Conservation (phyloP, 2,113 vertebrate species). For the Sapajus apella region DNA sequence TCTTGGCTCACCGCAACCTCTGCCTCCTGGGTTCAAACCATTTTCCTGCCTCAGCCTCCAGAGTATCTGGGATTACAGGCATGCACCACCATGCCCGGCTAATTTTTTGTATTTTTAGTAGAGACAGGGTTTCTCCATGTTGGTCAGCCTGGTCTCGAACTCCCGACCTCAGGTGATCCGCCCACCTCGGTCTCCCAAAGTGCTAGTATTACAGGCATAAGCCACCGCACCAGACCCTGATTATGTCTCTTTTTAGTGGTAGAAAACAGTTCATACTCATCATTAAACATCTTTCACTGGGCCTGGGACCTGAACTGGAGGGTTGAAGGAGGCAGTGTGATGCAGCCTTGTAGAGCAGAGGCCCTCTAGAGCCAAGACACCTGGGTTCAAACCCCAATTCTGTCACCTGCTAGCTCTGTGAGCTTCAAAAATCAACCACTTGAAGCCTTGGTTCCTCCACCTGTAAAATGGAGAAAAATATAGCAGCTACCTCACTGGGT, state of each 20-base stretch:
- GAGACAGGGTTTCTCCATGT: too few species aligned
- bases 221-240: background rate
- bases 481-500: background rate
- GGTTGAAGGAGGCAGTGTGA: background rate
- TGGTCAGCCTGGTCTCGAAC: too few species aligned
- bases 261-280: accelerated
- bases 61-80: too few species aligned
- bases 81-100: too few species aligned
- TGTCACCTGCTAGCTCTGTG: background rate
- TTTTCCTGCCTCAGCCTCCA: too few species aligned
- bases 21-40: too few species aligned
- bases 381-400: background rate
- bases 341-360: background rate
- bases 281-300: accelerated
- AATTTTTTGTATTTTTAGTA: too few species aligned
- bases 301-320: background rate
- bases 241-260: accelerated
- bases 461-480: background rate
- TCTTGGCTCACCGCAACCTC: too few species aligned
- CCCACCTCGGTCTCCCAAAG: too few species aligned
- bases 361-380: background rate
- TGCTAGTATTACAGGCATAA: too few species aligned
- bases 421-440: background rate
- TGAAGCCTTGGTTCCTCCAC: background rate
- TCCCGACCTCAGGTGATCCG: too few species aligned